Evolutionary conservation across 2,888 invertebrate species (phyloP).

Genomic region (Thalpophila matura): DNA sequence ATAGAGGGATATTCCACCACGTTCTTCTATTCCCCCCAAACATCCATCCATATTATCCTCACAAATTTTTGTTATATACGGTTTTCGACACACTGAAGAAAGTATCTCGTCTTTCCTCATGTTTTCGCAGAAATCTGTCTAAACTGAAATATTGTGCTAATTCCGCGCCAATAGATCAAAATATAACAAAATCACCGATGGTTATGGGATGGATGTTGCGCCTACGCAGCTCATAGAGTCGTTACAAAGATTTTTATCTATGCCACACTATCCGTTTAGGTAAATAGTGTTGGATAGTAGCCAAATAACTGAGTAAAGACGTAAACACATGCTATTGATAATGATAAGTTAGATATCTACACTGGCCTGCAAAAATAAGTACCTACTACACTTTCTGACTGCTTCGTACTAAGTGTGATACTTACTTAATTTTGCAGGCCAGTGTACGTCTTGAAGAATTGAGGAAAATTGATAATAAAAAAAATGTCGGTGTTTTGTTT

Average conservation of each 20-base stretch:
- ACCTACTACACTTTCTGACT: too few species aligned
- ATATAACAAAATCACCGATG: slow-evolving; percentile 40
- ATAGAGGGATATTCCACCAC: too few species aligned
- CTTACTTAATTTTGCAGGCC: too few species aligned
- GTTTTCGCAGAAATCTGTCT: slow-evolving; percentile 28
- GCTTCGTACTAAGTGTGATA: too few species aligned
- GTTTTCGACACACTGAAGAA: not conserved
- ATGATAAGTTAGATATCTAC: not conserved
- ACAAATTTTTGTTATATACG: too few species aligned
- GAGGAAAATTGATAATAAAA: too few species aligned
- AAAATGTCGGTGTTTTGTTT: not conserved
- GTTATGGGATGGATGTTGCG: slow-evolving; percentile 34
- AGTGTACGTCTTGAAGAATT: too few species aligned
- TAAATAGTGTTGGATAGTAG: slow-evolving; percentile 49
- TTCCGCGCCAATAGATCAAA: slow-evolving; percentile 47
- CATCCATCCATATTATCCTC: too few species aligned
- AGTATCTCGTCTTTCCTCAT: slow-evolving; percentile 5
- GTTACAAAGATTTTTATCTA: slow-evolving; percentile 56
- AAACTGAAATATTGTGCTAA: slow-evolving; percentile 30
- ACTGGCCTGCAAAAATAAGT: too few species aligned
- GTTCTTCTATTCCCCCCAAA: too few species aligned
- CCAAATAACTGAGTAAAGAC: slow-evolving; percentile 41
- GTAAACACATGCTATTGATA: slow-evolving; percentile 11
- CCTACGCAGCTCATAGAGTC: slow-evolving; percentile 34
- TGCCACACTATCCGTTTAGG: slow-evolving; percentile 50